Evolutionary conservation across 2,888 invertebrate genomes (phyloP), one percentile per base, ranked within the genome.

Genomic region (Mellilla xanthometata): DNA sequence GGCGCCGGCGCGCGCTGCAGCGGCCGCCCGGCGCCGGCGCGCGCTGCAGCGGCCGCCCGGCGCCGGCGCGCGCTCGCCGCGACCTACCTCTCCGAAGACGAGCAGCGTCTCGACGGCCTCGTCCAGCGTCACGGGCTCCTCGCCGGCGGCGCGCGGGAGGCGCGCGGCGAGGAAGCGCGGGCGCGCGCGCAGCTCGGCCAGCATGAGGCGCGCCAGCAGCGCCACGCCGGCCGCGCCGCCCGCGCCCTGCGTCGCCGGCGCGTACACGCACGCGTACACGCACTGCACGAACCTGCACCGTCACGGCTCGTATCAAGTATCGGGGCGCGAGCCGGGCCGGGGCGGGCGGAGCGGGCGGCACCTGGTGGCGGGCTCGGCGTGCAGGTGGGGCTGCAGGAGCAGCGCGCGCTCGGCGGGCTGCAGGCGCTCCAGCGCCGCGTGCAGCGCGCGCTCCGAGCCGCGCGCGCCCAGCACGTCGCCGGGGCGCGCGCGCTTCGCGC

Each of bases 241-340:
- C 22, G 3, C 23, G 23, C 23, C 23, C 23, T 34, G 22, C 41
- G 3, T 1, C 6, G 13, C 22, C 31, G 43, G 43, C 26, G 36
- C 19, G 43, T 43, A 43, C 43, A 36, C 49, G 15, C 49, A 24
- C 4, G 38, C 39, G 12, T 35, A 41, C 12, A 30, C 5, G 12
- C 53, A 30, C 39, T 46, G 34, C 43, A 43, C 43, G 43, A 36
- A 36, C 24, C 43, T 43, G 28, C 33, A n/a, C n/a, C n/a, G n/a
- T n/a, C n/a, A n/a, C n/a, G n/a, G n/a, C n/a, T n/a, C n/a, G n/a
- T n/a, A n/a, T n/a, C n/a, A n/a, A n/a, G n/a, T n/a, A n/a, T n/a
- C n/a, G 19, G 6, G 19, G 6, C 19, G 6, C 19, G 6, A 19
- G 19, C 19, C 3, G 19, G 6, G 19, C 19, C 19, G 19, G 19